phyloP scores from a whole-genome alignment of 2,888 invertebrate genomes.

The Pogonocherus hispidulus region DNA sequence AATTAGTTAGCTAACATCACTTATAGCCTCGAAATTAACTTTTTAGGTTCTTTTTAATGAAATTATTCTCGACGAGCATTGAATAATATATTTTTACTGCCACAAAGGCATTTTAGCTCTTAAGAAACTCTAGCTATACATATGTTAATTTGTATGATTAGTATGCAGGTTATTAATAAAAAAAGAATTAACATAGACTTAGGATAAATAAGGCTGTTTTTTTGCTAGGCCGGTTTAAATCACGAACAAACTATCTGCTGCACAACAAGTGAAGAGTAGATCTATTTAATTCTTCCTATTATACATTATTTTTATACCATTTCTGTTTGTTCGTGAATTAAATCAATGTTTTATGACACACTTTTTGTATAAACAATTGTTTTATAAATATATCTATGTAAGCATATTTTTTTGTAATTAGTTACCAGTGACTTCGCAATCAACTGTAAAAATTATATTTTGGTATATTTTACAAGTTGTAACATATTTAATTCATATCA shows the following conservation, averaged over 20 bases:
- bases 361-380: conserved; percentile 43
- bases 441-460: conserved; percentile 45
- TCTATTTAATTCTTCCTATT: conserved; percentile 34
- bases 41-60: conserved; percentile 22
- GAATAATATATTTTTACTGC: conserved; percentile 33
- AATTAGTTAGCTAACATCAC: conserved; percentile 42
- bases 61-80: conserved; percentile 21
- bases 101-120: conserved; percentile 33
- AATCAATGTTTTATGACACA: conserved; percentile 35
- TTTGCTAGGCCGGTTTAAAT: conserved; percentile 44
- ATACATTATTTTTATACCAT: conserved; percentile 34
- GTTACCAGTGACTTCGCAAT: conserved; percentile 44
- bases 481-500: conserved; percentile 45
- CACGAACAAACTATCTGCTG: conserved; percentile 39
- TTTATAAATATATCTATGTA: conserved; percentile 36
- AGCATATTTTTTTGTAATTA: conserved; percentile 44
- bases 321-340: conserved; percentile 39
- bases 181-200: conserved; percentile 36
- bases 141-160: conserved; percentile 30
- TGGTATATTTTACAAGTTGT: conserved; percentile 45
- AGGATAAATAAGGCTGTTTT: conserved; percentile 55
- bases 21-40: conserved; percentile 15
- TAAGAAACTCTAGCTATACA: conserved; percentile 35
- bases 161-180: conserved; percentile 28
- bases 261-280: conserved; percentile 41